Percentiles rank a stretch among this genome's conserved stretches.
Evolutionary conservation across 2,113 vertebrate species (phyloP).

Genomic region (Coturnix japonica): DNA sequence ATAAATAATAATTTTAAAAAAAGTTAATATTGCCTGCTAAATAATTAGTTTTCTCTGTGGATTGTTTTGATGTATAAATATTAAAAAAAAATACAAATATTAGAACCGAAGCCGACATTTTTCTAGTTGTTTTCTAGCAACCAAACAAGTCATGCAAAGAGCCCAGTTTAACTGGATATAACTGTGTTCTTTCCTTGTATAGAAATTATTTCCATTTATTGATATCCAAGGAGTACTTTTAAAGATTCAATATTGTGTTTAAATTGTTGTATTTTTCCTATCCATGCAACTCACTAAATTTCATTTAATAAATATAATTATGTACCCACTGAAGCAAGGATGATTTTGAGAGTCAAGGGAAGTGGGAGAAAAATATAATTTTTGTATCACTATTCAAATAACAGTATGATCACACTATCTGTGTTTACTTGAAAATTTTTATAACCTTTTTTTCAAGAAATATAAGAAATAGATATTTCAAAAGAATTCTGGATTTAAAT

Average conservation of each 20-base stretch:
- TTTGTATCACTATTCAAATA: background rate
- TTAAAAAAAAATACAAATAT: no score
- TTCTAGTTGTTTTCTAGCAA: background rate
- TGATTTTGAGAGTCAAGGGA: background rate
- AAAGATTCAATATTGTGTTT: background rate
- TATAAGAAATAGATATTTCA: background rate
- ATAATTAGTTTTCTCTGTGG: background rate
- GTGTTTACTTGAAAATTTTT: background rate
- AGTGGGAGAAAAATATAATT: background rate
- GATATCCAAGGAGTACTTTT: background rate
- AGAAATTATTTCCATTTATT: conserved; percentile 6
- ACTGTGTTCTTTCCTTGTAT: background rate
- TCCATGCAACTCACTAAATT: background rate
- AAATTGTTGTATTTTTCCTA: conserved; percentile 3
- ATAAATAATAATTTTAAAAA: no score
- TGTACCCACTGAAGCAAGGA: background rate
- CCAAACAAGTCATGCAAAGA: background rate
- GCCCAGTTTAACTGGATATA: background rate
- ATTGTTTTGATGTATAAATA: background rate
- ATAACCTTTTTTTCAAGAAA: background rate
- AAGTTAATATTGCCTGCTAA: background rate
- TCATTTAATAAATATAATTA: conserved; percentile 4
- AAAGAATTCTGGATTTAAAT: background rate
- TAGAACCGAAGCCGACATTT: background rate
- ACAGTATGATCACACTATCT: background rate